Evolutionary conservation across 2,113 vertebrate genomes (phyloP).

Genomic region (Pomatorhinus ruficollis): DNA sequence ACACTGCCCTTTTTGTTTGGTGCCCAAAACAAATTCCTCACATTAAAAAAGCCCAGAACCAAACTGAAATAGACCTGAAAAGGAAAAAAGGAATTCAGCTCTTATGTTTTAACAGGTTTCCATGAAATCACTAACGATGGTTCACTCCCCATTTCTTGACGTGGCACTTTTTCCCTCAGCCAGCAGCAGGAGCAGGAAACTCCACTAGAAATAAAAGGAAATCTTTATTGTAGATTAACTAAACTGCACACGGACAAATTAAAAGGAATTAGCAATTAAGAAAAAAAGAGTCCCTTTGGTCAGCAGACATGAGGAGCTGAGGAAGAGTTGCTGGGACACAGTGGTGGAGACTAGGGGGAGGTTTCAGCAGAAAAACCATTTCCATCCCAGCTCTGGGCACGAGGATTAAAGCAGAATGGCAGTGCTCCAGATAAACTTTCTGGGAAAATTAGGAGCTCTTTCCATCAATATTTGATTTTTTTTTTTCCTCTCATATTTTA

Average conservation of each 20-base stretch:
- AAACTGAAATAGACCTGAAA: not conserved
- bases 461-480: slow-evolving; percentile 26
- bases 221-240: not conserved
- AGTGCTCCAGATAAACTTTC: not conserved
- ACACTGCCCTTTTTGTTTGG: not conserved
- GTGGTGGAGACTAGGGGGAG: not conserved
- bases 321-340: not conserved
- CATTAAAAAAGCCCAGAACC: not conserved
- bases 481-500: not conserved
- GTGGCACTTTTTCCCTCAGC: rapidly evolving
- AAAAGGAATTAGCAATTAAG: not conserved
- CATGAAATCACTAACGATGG: rapidly evolving
- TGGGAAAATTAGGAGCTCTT: not conserved
- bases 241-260: not conserved
- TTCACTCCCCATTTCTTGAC: not conserved
- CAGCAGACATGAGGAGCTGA: not conserved
- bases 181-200: too few species aligned
- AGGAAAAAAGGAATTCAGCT: not conserved
- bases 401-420: slow-evolving; percentile 2
- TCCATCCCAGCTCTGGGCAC: not conserved
- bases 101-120: not conserved
- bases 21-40: not conserved
- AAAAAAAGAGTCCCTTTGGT: not conserved
- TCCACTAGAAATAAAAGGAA: not conserved
- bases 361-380: not conserved